Conservation (phyloP, 2,888 invertebrate genomes). For the Ptychoptera albimana region DNA sequence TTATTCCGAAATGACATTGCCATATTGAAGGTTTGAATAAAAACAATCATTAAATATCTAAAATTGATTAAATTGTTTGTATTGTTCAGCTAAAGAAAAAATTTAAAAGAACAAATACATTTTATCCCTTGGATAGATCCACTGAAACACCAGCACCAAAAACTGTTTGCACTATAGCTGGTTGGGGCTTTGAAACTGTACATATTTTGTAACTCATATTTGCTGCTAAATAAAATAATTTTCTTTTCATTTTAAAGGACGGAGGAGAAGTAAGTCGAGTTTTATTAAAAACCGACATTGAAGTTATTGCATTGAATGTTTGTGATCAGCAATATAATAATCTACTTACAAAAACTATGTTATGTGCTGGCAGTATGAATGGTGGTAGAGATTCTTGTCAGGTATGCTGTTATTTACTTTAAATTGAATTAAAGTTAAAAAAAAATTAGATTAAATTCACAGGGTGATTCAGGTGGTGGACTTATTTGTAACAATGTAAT, state of each 20-base stretch:
- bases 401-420: background rate
- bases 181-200: background rate
- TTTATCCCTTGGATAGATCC: background rate
- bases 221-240: no score
- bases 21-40: background rate
- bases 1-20: background rate
- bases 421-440: background rate
- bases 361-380: background rate
- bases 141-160: background rate
- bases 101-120: background rate
- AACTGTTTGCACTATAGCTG: background rate
- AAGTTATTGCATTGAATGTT: no score
- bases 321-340: no score
- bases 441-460: background rate
- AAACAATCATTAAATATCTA: no score
- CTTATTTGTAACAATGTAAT: slow-evolving; percentile 4
- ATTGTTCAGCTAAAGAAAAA: no score
- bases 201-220: no score
- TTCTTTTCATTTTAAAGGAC: no score
- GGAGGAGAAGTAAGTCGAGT: no score
- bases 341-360: no score
- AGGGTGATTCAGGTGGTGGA: slow-evolving; percentile 7
- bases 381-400: slow-evolving; percentile 3
- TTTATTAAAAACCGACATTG: no score
- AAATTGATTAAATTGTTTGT: no score